phyloP scores from a whole-genome alignment of 2,888 invertebrate genomes.

The Andrena hattorfiana region DNA sequence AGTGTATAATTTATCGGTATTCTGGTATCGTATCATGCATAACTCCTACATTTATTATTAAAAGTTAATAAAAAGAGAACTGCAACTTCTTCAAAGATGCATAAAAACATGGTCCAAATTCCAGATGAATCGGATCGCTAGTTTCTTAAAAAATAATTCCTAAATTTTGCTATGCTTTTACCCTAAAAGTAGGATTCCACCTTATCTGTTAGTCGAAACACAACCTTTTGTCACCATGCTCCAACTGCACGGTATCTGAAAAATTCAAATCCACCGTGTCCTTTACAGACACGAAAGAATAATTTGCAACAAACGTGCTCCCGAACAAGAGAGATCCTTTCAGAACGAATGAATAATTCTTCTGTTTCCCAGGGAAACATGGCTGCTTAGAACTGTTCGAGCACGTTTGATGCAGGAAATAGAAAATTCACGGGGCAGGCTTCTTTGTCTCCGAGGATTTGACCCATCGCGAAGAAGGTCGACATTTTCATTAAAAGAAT shows the following conservation, averaged over 20 bases:
- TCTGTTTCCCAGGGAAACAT: not conserved
- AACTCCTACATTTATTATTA: too few species aligned
- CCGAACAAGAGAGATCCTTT: not conserved
- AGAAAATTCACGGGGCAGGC: constrained; percentile 8
- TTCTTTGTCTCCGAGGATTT: constrained; percentile 10
- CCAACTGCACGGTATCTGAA: not conserved
- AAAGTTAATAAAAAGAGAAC: too few species aligned
- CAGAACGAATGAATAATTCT: not conserved
- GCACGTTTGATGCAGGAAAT: not conserved
- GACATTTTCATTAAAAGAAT: constrained; percentile 34
- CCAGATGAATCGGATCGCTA: too few species aligned
- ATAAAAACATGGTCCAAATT: too few species aligned
- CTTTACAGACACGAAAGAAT: not conserved
- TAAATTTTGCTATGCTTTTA: too few species aligned
- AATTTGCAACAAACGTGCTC: not conserved
- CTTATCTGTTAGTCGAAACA: not conserved
- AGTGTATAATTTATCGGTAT: too few species aligned
- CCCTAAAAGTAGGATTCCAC: too few species aligned
- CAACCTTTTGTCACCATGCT: not conserved
- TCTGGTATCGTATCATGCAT: too few species aligned
- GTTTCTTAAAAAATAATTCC: too few species aligned
- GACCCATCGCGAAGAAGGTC: not conserved
- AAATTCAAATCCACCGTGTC: not conserved
- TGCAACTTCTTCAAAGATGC: too few species aligned
- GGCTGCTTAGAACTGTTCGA: not conserved